Conservation (phyloP, 2,888 invertebrate genomes). For the Xestia sexstrigata region DNA sequence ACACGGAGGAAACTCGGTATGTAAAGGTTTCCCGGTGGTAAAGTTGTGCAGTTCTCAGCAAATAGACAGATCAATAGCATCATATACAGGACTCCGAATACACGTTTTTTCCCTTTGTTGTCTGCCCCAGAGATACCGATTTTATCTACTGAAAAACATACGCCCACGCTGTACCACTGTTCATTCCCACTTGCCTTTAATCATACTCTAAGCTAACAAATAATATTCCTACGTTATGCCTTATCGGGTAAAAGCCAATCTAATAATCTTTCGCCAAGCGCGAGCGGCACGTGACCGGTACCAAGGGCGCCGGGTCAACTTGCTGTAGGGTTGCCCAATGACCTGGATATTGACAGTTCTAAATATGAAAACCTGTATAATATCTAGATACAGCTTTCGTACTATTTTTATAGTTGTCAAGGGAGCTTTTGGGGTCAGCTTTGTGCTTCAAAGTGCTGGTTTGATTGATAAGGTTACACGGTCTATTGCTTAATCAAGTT, state of each 20-base stretch:
- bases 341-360: slow-evolving; percentile 28
- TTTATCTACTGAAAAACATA: slow-evolving; percentile 6
- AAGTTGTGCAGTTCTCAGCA: neutral
- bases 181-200: slow-evolving; percentile 40
- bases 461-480: neutral
- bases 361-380: slow-evolving; percentile 15
- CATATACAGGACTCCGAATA: neutral
- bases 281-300: slow-evolving; percentile 68
- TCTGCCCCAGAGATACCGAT: neutral
- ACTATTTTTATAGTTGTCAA: slow-evolving; percentile 22
- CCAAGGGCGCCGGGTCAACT: slow-evolving; percentile 73
- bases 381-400: neutral
- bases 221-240: slow-evolving; percentile 47
- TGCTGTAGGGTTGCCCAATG: slow-evolving; percentile 63
- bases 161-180: neutral
- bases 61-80: neutral
- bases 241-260: slow-evolving; percentile 66
- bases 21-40: neutral
- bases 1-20: too few relatives aligned
- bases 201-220: slow-evolving; percentile 40
- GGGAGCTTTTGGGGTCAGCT: neutral
- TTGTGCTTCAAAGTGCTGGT: neutral
- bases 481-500: neutral
- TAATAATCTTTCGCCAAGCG: slow-evolving; percentile 61
- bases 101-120: neutral